Percentiles rank a stretch among this genome's conserved stretches.
Evolutionary conservation across 2,888 invertebrate species (phyloP).

Genomic region (Zygothrica quintamaculata): DNA sequence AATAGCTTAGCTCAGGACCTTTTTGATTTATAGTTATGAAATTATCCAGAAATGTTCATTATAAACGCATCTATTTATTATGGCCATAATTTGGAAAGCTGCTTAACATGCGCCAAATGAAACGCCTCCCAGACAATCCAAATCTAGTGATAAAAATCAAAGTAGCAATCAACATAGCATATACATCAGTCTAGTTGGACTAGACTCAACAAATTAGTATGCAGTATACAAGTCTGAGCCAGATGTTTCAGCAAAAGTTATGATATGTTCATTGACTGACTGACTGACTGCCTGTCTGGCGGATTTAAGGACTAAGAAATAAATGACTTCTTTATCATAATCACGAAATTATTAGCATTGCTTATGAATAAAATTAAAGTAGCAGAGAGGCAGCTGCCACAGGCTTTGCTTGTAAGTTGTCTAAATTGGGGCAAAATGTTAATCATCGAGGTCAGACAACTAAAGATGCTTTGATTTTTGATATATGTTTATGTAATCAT

Average conservation of each 20-base stretch:
- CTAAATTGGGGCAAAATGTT: conserved; percentile 27
- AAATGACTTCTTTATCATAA: conserved; percentile 77
- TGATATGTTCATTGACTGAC: conserved; percentile 33
- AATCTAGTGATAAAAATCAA: conserved; percentile 53
- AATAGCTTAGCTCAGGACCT: conserved; percentile 7
- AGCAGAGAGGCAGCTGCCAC: background rate
- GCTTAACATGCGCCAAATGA: conserved; percentile 29
- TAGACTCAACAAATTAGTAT: conserved; percentile 70
- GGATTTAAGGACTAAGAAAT: conserved; percentile 39
- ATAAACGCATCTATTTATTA: conserved; percentile 19
- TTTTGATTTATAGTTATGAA: conserved; percentile 2
- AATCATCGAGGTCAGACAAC: conserved; percentile 57
- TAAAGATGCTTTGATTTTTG: conserved; percentile 23
- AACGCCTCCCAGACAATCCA: too few species aligned
- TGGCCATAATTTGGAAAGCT: conserved; percentile 25
- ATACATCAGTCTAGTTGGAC: background rate
- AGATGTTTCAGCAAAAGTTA: conserved; percentile 49
- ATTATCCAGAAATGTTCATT: conserved; percentile 18
- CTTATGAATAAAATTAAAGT: conserved; percentile 60
- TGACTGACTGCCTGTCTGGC: conserved; percentile 26
- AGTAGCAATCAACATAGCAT: background rate
- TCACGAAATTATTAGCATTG: conserved; percentile 65
- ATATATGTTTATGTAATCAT: conserved; percentile 30
- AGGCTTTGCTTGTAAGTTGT: background rate
- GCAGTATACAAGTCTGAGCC: conserved; percentile 61